Percentiles rank a stretch among this genome's conserved stretches.
These are phyloP conservation scores for Himalopsyche kuldschensis DNA, from an alignment of 2,888 invertebrate genomes.

Conservation along the genomic window DNA sequence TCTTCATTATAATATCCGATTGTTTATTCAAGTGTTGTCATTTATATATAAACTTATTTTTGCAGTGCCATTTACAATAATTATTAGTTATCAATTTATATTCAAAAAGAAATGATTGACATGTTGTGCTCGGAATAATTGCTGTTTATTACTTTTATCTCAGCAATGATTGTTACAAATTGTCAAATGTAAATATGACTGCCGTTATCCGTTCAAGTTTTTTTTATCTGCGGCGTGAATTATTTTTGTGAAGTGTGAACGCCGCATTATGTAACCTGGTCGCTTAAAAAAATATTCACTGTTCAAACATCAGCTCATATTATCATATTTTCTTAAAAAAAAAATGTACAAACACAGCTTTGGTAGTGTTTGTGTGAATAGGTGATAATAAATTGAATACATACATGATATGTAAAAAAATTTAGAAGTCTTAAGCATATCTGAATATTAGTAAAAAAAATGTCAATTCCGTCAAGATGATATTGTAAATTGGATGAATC, in stretches of 20 bases:
- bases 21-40: background rate
- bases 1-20: too few species aligned
- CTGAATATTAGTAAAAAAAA: too few species aligned
- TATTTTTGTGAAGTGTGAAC: background rate
- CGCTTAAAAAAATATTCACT: background rate
- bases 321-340: background rate
- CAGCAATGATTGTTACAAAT: background rate
- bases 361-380: background rate
- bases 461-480: too few species aligned
- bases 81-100: background rate
- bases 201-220: background rate
- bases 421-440: too few species aligned
- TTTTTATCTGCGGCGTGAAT: background rate
- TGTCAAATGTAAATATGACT: background rate
- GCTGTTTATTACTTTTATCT: background rate
- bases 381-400: too few species aligned
- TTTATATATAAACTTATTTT: background rate
- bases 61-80: background rate
- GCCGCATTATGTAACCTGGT: background rate
- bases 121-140: background rate
- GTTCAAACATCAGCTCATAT: background rate
- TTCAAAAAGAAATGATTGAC: background rate
- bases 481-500: too few species aligned
- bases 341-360: conserved; percentile 42
- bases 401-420: too few species aligned